Evolutionary conservation across 2,113 vertebrate genomes (phyloP), one percentile per base, ranked within the genome.

Genomic region (Siniperca knerii): DNA sequence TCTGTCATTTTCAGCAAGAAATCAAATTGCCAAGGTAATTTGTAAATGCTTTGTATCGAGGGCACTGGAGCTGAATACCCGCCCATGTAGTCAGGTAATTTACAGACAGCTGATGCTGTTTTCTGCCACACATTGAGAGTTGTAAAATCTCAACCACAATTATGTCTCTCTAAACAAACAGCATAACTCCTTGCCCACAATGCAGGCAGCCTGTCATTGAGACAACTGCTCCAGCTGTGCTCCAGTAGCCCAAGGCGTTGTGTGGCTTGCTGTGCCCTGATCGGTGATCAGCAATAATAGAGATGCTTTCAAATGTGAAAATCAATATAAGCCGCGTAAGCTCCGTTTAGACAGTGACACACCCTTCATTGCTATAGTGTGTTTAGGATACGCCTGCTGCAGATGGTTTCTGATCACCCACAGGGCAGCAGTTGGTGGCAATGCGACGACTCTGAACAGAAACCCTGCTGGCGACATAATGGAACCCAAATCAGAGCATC

Each of bases 401-500:
- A 91, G 87, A 91, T 87, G 90, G 81, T 83, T 81, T 91, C 77
- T 85, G 90, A 90, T 84, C 84, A 52, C 90, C 90, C 82, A 85
- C 91, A 65, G 84, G 85, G 89, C 50, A 33, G 89, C 50, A 33
- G 82, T 25, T 62, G 82, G 80, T 89, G 90, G 79, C 88, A 78
- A 76, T 73, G 83, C 16, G 55, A 69, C 40, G 9, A 75, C 70
- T 90, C 75, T 92, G 84, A 91, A 83, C 85, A 75, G 86, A 89
- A 80, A 70, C 80, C 93, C 92, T 8, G 65, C 92, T 73, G 86
- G 84, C 66, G 65, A 87, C 72, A 87, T 93, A 93, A 93, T 89
- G 88, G 85, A 93, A 91, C 89, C 86, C 75, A 92, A 93, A 94
- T 92, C 90, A 92, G 89, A 82, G 87, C 88, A 90, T 92, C 93